Evolutionary conservation across 2,888 invertebrate genomes (phyloP).

Genomic region (Hydriomena furcata): DNA sequence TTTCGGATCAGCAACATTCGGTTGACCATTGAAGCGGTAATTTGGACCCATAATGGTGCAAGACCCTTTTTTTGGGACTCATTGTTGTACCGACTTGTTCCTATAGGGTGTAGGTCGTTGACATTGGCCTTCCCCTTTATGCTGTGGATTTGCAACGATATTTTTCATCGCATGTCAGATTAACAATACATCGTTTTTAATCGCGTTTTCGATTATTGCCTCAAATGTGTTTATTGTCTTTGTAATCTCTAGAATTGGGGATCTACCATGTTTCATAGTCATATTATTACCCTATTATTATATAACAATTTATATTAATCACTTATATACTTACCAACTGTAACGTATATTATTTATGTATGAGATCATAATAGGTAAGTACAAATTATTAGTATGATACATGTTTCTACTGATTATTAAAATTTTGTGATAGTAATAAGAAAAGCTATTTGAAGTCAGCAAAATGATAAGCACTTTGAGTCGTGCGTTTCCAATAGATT

Average conservation of each 20-base stretch:
- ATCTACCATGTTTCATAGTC: conserved; percentile 43
- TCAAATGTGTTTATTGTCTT: conserved; percentile 37
- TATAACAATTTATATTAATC: no score
- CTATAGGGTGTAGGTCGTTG: conserved; percentile 77
- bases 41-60: conserved; percentile 70
- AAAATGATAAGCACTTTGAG: conserved; percentile 22
- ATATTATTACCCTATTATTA: not conserved
- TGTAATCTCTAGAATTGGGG: conserved; percentile 50
- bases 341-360: no score
- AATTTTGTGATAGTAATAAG: conserved; percentile 29
- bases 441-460: conserved; percentile 17
- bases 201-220: conserved; percentile 52
- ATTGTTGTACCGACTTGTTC: conserved; percentile 58
- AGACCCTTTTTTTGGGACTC: conserved; percentile 72
- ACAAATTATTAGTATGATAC: no score
- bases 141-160: conserved; percentile 69
- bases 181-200: conserved; percentile 71
- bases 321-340: no score
- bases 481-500: conserved; percentile 34
- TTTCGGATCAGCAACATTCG: conserved; percentile 58
- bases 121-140: conserved; percentile 76
- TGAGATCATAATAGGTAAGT: no score
- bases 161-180: conserved; percentile 70
- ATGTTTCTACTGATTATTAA: conserved; percentile 25
- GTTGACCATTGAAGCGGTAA: conserved; percentile 69